Evolutionary conservation across 1,140 invertebrate genomes (phyloP), one percentile per base, ranked within the genome.

Genomic region (Harpegnathos saltator): DNA sequence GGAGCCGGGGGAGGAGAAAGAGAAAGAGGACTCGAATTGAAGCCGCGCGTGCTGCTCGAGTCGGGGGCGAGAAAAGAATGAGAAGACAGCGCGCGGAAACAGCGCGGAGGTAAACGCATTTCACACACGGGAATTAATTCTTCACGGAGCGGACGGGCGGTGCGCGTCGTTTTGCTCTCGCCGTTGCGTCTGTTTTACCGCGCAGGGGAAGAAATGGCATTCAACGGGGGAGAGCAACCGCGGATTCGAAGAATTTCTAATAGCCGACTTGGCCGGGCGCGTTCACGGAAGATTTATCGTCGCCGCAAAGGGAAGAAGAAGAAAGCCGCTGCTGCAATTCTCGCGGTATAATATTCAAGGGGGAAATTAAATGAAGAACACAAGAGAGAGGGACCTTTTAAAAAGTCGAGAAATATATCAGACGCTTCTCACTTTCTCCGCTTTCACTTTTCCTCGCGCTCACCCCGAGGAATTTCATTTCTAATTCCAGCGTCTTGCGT

Each of bases 311-410:
- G 44, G 62, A 66, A 52, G n/a, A 33, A 52, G 50, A 77, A 26
- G 38, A 54, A 66, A 17, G 19, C 15, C 52, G 72, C 56, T 63
- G 72, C 11, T 75, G 72, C 48, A 54, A 77, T 66, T 68, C 62
- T 54, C 74, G 33, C 74, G 62, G 38, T 44, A 44, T 44, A 44
- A 77, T 77, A 54, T 77, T 48, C 62, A 68, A 68, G 62, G 1
- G 29, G 38, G 48, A 77, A 77, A 77, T 77, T 77, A 66, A 54
- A 77, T 54, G 68, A 77, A 68, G 62, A n/a, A 77, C 24, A 66
- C 38, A 44, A 44, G 9, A 44, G 38, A 44, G 7, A 5, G 19
- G 19, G 29, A 19, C 44, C 48, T 74, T 75, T 50, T 11, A 56
- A 66, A 77, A 54, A 38, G 17, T 50, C 24, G 44, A 24, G 29